These are phyloP conservation scores for Amblyornis subalaris DNA, from an alignment of 2,113 vertebrate species.

Conservation along the genomic window DNA sequence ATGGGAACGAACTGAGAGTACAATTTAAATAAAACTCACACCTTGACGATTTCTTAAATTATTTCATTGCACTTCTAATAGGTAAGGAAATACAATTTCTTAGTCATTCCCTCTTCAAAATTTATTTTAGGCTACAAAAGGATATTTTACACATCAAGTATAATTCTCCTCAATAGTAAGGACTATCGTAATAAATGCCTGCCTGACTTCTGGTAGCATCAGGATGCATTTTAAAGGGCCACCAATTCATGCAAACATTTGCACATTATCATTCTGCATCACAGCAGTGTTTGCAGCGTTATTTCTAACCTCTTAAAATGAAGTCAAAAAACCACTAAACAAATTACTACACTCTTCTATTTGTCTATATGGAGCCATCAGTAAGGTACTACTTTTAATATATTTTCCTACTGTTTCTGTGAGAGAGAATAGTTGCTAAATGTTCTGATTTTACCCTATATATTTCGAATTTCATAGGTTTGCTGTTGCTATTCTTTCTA, in stretches of 20 bases:
- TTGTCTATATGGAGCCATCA: neutral
- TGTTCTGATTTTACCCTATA: neutral
- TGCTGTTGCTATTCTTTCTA: neutral
- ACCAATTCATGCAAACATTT: neutral
- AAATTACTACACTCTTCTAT: neutral
- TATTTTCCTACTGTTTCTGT: neutral
- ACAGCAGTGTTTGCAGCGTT: neutral
- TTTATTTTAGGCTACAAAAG: neutral
- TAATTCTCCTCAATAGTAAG: neutral
- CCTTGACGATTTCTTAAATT: neutral
- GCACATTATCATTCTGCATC: neutral
- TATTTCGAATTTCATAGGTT: neutral
- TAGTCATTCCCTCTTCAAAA: neutral
- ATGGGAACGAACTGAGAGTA: neutral
- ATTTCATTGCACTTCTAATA: neutral
- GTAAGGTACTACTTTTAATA: neutral
- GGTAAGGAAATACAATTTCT: neutral
- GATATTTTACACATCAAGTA: neutral
- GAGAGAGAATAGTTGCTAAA: neutral
- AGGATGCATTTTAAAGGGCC: neutral
- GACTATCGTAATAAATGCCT: neutral
- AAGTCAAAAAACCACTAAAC: neutral
- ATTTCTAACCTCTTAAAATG: neutral
- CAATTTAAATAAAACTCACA: neutral
- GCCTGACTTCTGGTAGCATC: neutral